phyloP scores from a whole-genome alignment of 2,797 vertebrate genomes.

The Ciconia nigra region DNA sequence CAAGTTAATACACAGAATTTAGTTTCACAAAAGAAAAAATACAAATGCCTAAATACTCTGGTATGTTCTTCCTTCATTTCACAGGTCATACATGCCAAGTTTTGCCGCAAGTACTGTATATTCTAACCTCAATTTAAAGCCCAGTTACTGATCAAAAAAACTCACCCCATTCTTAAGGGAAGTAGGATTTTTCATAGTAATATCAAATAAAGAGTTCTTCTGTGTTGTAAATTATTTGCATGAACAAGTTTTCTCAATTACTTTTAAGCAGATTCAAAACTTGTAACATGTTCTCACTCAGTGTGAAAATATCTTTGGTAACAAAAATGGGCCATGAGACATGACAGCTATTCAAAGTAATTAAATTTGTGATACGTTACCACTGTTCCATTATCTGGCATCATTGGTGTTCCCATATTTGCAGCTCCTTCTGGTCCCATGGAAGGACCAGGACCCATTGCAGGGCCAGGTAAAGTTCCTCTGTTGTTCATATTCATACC shows the following conservation, averaged over 20 bases:
- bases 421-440: constrained; percentile 89
- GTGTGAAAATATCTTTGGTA: constrained; percentile 80
- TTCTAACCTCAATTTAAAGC: background rate
- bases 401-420: constrained; percentile 90
- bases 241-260: background rate
- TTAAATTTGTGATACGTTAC: constrained; percentile 88
- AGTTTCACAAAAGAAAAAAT: background rate
- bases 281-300: background rate
- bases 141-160: background rate
- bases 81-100: background rate
- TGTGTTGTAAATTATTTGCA: background rate
- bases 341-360: constrained; percentile 63
- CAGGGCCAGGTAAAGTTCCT: constrained; percentile 84
- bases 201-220: background rate
- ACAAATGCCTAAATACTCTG: background rate
- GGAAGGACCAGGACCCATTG: constrained; percentile 86
- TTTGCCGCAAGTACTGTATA: background rate
- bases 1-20: background rate
- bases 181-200: background rate
- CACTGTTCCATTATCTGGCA: constrained; percentile 95
- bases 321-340: constrained; percentile 41
- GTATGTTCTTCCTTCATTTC: background rate
- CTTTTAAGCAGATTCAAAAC: background rate
- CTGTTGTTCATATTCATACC: constrained; percentile 93
- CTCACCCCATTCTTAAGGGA: background rate